These are phyloP conservation scores for Pangasius macronema DNA, from an alignment of 2,797 vertebrate genomes.

Conservation along the genomic window DNA sequence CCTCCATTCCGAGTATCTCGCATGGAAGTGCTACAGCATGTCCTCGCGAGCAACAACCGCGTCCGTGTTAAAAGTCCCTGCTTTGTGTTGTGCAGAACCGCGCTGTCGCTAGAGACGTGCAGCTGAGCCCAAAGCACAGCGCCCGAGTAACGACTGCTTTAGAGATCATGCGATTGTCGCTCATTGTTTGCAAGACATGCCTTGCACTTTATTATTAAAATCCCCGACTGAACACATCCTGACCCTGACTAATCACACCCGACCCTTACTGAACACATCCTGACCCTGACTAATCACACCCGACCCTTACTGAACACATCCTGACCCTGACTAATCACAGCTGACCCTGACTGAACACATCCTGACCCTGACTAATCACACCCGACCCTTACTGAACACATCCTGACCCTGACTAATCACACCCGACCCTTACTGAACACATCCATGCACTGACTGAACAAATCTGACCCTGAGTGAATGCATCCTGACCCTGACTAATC, in stretches of 20 bases:
- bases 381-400: too few relatives aligned
- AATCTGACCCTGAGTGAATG: background rate
- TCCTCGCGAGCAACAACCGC: background rate
- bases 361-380: background rate
- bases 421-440: background rate
- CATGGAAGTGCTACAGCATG: background rate
- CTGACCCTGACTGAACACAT: background rate
- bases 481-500: background rate
- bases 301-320: background rate
- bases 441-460: background rate
- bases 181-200: conserved; percentile 6
- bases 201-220: conserved; percentile 16
- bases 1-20: background rate
- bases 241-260: background rate
- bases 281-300: background rate
- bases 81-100: background rate
- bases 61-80: background rate
- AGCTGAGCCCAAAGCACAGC: background rate
- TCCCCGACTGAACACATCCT: background rate
- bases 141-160: background rate
- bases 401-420: background rate
- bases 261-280: background rate
- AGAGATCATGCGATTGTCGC: background rate
- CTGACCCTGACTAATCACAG: background rate
- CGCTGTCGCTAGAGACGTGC: background rate